Evolutionary conservation across 2,888 invertebrate genomes (phyloP), one percentile per base, ranked within the genome.

Genomic region (Pterostichus niger): DNA sequence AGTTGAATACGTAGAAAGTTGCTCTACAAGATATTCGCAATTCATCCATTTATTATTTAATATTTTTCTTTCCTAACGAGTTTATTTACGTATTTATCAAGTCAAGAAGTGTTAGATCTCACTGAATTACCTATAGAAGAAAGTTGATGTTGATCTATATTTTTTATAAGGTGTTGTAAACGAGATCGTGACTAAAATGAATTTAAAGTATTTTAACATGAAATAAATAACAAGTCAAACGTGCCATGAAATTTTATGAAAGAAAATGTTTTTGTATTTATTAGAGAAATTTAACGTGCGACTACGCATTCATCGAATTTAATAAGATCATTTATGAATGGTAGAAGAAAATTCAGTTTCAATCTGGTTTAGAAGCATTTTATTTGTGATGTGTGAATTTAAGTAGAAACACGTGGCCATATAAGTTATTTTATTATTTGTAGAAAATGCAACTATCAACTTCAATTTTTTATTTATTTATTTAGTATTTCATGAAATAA

Each of bases 101-200:
- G 10, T 64, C 31, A 64, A 24, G 59, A 59, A 24, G 59, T 54
- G 54, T 59, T 24, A 11, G 35, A 59, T 31, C 31, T 17, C 31
- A 13, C 13, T 35, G 35, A 49, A 49, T 13, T 64, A n/a, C n/a
- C n/a, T n/a, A n/a, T n/a, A 33, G 64, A 64, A 64, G 64, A 64
- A 64, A 64, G 64, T 64, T 64, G 64, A 64, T 64, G 64, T 64
- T 35, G 64, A 64, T 64, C 64, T 64, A 35, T 64, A 64, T 64
- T 64, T 64, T n/a, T 64, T 64, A 59, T 10, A 33, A 33, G 64
- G 35, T 35, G 64, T 40, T 40, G 40, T 40, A 3, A 3, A 64
- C 13, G 35, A n/a, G n/a, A 64, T 64, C 64, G 64, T 64, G 64
- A 64, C 33, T 33, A 33, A 64, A 64, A 35, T 64, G 33, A 64